Evolutionary conservation across 2,888 invertebrate species (phyloP).

Genomic region (Neoitamus cyanurus): DNA sequence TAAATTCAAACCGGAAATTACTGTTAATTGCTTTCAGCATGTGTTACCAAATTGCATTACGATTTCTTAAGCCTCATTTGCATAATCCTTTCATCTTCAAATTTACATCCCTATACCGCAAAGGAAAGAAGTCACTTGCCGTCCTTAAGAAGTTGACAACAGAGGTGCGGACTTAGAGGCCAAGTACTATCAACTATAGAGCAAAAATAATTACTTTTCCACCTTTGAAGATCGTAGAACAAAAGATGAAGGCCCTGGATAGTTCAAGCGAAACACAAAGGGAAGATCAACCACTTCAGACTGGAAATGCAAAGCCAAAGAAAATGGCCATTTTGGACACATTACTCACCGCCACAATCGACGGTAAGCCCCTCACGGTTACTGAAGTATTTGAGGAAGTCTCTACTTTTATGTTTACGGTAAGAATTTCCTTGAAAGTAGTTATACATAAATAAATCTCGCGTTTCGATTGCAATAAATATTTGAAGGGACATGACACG

Average conservation of each 20-base stretch:
- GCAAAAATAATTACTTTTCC: not conserved
- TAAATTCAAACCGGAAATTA: conserved; percentile 33
- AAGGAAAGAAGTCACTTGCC: conserved; percentile 64
- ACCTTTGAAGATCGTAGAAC: conserved; percentile 58
- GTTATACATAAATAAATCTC: not conserved
- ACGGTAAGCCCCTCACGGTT: conserved; percentile 57
- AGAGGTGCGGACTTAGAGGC: conserved; percentile 53
- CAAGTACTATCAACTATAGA: not conserved
- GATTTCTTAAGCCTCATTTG: conserved; percentile 58
- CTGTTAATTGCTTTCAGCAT: conserved; percentile 55
- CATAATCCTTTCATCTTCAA: conserved; percentile 57
- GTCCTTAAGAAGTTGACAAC: conserved; percentile 63
- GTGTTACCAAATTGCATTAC: conserved; percentile 59
- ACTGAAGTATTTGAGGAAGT: conserved; percentile 63
- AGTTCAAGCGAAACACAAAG: not conserved
- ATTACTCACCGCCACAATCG: conserved; percentile 59
- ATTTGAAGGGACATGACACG: conserved; percentile 70
- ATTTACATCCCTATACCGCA: conserved; percentile 67
- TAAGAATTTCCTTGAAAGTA: conserved; percentile 49
- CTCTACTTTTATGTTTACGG: conserved; percentile 64
- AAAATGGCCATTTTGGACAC: conserved; percentile 62
- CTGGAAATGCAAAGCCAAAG: conserved; percentile 42
- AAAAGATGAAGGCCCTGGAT: conserved; percentile 53
- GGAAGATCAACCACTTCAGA: not conserved
- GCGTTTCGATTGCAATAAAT: not conserved